Evolutionary conservation across 2,888 invertebrate species (phyloP).

Genomic region (Corbicula japonica): DNA sequence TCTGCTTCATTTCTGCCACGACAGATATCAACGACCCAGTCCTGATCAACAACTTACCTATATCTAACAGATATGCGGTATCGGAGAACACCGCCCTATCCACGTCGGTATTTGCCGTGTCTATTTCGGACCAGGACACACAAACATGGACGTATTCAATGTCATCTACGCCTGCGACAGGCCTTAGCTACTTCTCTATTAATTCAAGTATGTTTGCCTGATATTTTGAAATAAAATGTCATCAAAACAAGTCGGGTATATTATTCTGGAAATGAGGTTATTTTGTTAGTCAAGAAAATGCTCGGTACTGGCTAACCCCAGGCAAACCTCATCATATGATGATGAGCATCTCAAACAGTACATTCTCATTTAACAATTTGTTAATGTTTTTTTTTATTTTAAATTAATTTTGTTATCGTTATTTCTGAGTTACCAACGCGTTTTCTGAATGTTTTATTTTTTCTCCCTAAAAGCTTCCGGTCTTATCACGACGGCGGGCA

Average conservation of each 20-base stretch:
- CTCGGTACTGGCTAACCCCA: too few species aligned
- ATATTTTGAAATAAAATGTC: neutral
- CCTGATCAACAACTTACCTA: constrained; percentile 25
- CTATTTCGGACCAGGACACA: constrained; percentile 12
- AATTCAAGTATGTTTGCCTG: constrained; percentile 9
- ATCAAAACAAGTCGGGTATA: neutral
- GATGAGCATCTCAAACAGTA: too few species aligned
- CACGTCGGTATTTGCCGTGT: constrained; percentile 5
- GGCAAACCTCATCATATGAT: too few species aligned
- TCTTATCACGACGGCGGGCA: neutral
- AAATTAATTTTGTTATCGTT: too few species aligned
- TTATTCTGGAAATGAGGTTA: neutral
- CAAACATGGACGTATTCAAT: constrained; percentile 14
- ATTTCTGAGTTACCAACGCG: too few species aligned
- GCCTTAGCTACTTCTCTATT: constrained; percentile 26
- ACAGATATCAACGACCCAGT: constrained; percentile 47
- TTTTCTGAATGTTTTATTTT: neutral
- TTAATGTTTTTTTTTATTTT: too few species aligned
- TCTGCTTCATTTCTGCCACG: too few species aligned
- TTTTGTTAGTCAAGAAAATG: too few species aligned
- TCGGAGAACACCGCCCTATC: constrained; percentile 22
- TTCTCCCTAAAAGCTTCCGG: constrained; percentile 5
- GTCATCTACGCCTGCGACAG: constrained; percentile 20
- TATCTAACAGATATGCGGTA: neutral
- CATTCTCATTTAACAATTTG: too few species aligned